Percentiles rank a stretch among this genome's conserved stretches.
Conservation (phyloP, 1,140 invertebrate genomes). For the Hypothenemus hampei region DNA sequence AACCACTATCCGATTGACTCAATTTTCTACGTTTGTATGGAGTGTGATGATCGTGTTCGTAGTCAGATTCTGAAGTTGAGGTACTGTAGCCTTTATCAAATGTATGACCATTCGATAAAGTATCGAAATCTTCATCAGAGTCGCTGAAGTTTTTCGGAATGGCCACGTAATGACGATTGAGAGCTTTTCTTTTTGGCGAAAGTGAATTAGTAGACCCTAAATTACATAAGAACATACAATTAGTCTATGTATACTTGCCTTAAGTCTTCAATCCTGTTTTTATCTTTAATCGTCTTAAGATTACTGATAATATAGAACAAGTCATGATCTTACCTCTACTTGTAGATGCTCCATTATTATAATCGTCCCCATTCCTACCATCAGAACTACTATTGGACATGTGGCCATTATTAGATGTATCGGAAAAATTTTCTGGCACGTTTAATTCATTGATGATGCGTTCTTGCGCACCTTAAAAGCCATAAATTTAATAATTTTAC, state of each 20-base stretch:
- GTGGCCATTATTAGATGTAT: slow-evolving; percentile 14
- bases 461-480: slow-evolving; percentile 44
- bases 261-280: neutral
- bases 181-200: neutral
- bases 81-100: slow-evolving; percentile 18
- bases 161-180: neutral
- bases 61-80: slow-evolving; percentile 37
- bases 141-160: slow-evolving; percentile 1
- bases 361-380: slow-evolving; percentile 15
- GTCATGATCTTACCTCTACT: slow-evolving; percentile 22
- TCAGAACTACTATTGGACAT: slow-evolving; percentile 4
- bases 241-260: too few species aligned
- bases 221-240: neutral
- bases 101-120: slow-evolving; percentile 2
- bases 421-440: slow-evolving; percentile 34
- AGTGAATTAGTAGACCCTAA: neutral
- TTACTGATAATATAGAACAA: neutral
- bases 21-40: slow-evolving; percentile 31
- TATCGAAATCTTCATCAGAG: slow-evolving; percentile 2
- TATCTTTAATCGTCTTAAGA: neutral
- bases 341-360: slow-evolving; percentile 22
- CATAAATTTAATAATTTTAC: neutral
- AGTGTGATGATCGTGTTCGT: slow-evolving; percentile 29
- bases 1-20: slow-evolving; percentile 38
- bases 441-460: slow-evolving; percentile 49